These are phyloP conservation scores for Nebria salina DNA, from an alignment of 2,888 invertebrate species.

Conservation along the genomic window DNA sequence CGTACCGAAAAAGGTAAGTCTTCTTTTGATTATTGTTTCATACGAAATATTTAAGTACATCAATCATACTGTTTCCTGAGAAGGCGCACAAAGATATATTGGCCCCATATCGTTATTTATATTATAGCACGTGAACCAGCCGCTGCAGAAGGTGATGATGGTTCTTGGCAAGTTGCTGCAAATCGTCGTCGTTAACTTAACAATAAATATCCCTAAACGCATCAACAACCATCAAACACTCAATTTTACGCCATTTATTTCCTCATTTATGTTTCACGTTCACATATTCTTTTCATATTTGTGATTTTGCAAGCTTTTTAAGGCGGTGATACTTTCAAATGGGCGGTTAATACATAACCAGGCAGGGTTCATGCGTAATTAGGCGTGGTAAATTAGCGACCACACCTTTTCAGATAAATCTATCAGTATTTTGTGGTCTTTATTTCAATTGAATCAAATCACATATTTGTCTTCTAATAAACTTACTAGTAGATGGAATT, in stretches of 20 bases:
- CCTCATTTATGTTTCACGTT: background rate
- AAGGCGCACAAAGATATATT: too few relatives aligned
- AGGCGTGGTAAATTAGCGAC: background rate
- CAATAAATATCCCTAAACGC: background rate
- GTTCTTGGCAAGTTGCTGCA: conserved; percentile 56
- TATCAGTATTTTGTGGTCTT: too few relatives aligned
- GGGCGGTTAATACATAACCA: background rate
- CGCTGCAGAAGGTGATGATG: conserved; percentile 57
- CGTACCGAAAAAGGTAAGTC: conserved; percentile 58
- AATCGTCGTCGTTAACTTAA: conserved; percentile 51
- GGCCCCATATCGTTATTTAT: too few relatives aligned
- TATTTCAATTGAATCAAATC: too few relatives aligned
- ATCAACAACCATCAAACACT: background rate
- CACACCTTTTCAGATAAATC: background rate
- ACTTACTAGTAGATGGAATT: too few relatives aligned
- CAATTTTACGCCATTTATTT: background rate
- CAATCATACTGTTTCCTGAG: background rate
- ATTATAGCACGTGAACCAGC: conserved; percentile 55
- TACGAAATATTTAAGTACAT: background rate
- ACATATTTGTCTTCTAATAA: too few relatives aligned
- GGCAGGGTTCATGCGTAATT: background rate
- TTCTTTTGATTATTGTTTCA: background rate
- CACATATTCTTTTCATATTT: background rate
- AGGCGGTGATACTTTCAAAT: background rate
- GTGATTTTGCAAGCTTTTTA: background rate